These are phyloP conservation scores for Chloropsis hardwickii DNA, from an alignment of 2,113 vertebrate species.

Conservation along the genomic window DNA sequence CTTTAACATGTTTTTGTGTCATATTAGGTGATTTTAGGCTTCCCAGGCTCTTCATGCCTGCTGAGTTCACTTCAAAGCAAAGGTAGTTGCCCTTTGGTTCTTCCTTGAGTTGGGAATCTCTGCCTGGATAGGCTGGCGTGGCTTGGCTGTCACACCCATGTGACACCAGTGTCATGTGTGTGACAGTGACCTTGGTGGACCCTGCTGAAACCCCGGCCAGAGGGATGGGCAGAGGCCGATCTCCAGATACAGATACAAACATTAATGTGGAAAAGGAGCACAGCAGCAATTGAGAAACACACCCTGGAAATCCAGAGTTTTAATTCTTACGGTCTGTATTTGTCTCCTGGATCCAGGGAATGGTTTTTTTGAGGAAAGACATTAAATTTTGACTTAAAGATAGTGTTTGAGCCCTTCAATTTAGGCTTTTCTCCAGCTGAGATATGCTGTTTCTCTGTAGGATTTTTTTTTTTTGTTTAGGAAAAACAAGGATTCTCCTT, in stretches of 20 bases:
- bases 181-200: neutral
- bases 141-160: neutral
- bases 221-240: fast-evolving
- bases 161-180: neutral
- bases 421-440: neutral
- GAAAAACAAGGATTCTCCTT: neutral
- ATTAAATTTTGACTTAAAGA: neutral
- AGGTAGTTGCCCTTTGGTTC: neutral
- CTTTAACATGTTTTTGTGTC: fast-evolving
- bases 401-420: fast-evolving
- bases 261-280: fast-evolving
- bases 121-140: fast-evolving
- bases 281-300: neutral
- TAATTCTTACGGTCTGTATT: fast-evolving
- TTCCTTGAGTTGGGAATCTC: neutral
- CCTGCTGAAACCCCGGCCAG: fast-evolving
- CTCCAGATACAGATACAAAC: fast-evolving
- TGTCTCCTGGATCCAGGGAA: neutral
- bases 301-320: neutral
- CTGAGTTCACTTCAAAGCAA: neutral
- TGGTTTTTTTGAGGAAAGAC: neutral
- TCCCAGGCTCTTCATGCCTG: neutral
- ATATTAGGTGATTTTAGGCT: neutral
- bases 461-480: neutral
- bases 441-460: neutral